These are phyloP conservation scores for Perdix hodgsoniae DNA, from an alignment of 2,797 vertebrate genomes.

Conservation along the genomic window DNA sequence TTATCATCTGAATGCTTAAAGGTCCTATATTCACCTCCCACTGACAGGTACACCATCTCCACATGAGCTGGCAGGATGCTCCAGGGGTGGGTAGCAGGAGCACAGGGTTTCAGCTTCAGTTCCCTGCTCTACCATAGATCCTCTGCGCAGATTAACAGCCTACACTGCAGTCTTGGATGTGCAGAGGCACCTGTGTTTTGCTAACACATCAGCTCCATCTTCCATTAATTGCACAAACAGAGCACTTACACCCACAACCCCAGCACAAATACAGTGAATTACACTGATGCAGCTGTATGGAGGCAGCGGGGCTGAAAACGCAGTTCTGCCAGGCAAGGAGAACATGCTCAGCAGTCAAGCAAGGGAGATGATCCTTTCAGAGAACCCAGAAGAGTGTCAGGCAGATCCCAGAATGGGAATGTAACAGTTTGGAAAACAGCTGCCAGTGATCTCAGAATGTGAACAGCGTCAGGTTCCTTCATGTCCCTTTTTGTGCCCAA, in stretches of 20 bases:
- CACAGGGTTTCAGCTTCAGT: not conserved
- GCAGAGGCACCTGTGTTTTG: not conserved
- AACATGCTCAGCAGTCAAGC: not conserved
- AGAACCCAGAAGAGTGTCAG: not conserved
- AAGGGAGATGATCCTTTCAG: not conserved
- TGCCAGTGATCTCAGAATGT: fast-evolving
- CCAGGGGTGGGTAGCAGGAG: fast-evolving
- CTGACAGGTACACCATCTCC: fast-evolving
- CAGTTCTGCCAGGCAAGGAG: not conserved
- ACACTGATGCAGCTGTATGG: fast-evolving
- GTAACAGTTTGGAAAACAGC: not conserved
- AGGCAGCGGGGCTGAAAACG: fast-evolving
- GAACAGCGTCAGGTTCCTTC: fast-evolving
- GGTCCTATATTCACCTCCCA: not conserved
- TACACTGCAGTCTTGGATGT: fast-evolving
- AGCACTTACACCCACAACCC: fast-evolving
- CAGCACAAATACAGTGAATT: not conserved
- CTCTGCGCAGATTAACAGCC: fast-evolving
- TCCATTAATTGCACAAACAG: not conserved
- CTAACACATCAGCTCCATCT: not conserved
- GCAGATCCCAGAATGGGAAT: not conserved
- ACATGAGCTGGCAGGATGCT: fast-evolving
- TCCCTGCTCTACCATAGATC: not conserved
- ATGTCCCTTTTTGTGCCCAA: not conserved
- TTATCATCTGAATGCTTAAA: fast-evolving